Percentiles rank a stretch among this genome's conserved stretches.
phyloP scores from a whole-genome alignment of 2,113 vertebrate species.

The Fukomys damarensis region DNA sequence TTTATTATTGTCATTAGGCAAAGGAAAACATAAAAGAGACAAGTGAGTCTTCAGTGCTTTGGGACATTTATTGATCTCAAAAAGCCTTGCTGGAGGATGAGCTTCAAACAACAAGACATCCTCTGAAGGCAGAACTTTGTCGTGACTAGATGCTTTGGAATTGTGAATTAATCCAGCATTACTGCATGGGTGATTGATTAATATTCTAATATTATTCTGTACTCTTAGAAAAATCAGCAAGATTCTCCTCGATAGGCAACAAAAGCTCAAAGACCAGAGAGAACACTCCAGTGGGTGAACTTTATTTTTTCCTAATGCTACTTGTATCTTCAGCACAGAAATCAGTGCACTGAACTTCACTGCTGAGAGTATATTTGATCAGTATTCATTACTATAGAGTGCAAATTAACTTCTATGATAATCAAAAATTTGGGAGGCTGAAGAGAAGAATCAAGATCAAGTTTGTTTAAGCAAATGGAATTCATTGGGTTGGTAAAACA shows the following conservation, averaged over 20 bases:
- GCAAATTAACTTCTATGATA: not conserved
- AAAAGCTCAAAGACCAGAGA: not conserved
- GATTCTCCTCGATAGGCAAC: not conserved
- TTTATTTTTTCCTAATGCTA: not conserved
- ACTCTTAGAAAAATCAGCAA: not conserved
- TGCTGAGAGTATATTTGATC: not conserved
- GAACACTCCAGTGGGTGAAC: not conserved
- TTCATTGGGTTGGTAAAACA: not conserved
- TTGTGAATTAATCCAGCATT: constrained; percentile 56
- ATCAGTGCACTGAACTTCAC: not conserved
- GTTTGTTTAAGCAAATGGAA: not conserved
- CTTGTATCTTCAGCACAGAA: not conserved
- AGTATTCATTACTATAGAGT: not conserved
- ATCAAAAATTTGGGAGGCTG: not conserved
- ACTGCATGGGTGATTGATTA: constrained; percentile 76
- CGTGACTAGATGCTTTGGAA: constrained; percentile 66
- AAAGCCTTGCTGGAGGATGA: constrained; percentile 58
- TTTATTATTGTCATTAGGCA: constrained; percentile 70
- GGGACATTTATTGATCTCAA: constrained; percentile 69
- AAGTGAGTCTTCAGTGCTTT: constrained; percentile 10
- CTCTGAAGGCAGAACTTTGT: constrained; percentile 58
- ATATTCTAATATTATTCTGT: not conserved
- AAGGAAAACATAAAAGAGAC: constrained; percentile 67
- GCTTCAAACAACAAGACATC: constrained; percentile 54
- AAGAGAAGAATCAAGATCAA: not conserved